Base-by-base conservation (phyloP, 2,888 invertebrate species). In the Thera britannica region DNA sequence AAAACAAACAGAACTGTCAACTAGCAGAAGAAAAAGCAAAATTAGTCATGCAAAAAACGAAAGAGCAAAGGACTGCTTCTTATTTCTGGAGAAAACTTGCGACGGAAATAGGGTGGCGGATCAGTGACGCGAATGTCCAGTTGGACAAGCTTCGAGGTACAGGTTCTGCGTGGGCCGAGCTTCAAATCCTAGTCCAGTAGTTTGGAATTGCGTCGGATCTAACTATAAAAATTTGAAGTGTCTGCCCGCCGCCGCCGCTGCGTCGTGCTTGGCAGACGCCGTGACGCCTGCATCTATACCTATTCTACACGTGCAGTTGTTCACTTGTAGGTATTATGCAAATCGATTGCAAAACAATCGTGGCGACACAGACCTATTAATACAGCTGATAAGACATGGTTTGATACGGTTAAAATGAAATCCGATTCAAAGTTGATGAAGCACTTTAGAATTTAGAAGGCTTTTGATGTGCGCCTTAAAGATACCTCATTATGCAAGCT, bases 1-100 rank as follows among this genome's bases (percentile, higher is more conserved):
- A 52, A 52, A n/a, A 55, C 52, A 64, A 58, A 58, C 34, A n/a
- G 49, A 36, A 23, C 34, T 62, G 4, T 9, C 8, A 62, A 56
- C 51, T 56, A 51, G 41, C 38, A 41, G n/a, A 46, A 58, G 41
- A 55, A 6, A 6, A 52, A 62, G 11, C 48, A 12, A 46, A 55
- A 8, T 6, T 61, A 59, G 9, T 54, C 12, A 71, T 75, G 73
- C 69, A 67, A 74, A 76, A 78, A 51, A 72, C 66, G 65, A 68
- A 79, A 75, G 73, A 71, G 76, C 73, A 74, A 77, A 75, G 74
- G 76, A 77, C 69, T 72, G 75, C 69, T 70, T 76, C 72, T 78
- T 86, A 85, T 88, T 86, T 88, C 84, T 88, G 85, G 86, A 86
- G 85, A 90, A 88, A 90, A 86, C 86, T 84, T 85, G 84, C 80